phyloP scores from a whole-genome alignment of 2,113 vertebrate genomes.

The Podiceps cristatus region DNA sequence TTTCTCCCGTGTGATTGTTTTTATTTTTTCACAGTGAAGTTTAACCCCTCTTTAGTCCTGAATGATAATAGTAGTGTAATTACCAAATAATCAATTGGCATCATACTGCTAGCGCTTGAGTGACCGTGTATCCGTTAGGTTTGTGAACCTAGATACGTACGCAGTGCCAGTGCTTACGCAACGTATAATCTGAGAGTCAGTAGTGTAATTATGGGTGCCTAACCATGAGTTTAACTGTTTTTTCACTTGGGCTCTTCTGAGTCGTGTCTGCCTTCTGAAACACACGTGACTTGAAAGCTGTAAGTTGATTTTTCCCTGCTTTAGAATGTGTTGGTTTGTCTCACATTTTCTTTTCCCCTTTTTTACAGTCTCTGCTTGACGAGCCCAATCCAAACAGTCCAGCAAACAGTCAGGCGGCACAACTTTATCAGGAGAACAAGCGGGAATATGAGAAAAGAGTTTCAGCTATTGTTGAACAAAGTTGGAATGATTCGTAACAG shows the following conservation, averaged over 20 bases:
- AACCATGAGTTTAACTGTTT: not conserved
- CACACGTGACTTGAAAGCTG: not conserved
- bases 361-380: conserved; percentile 90
- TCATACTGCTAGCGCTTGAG: not conserved
- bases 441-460: conserved; percentile 98
- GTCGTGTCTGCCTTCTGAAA: not conserved
- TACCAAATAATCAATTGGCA: not conserved
- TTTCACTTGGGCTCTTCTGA: not conserved
- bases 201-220: not conserved
- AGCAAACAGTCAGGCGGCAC: conserved; percentile 98
- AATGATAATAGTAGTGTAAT: not conserved
- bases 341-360: not conserved
- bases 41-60: not conserved
- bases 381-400: conserved; percentile 99
- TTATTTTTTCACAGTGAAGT: not conserved
- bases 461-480: conserved; percentile 98
- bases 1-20: not conserved
- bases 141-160: not conserved
- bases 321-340: not conserved
- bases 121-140: not conserved
- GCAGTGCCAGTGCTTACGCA: not conserved
- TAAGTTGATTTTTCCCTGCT: not conserved
- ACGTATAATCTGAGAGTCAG: not conserved
- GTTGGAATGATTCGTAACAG: conserved; percentile 96
- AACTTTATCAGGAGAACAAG: conserved; percentile 99